Evolutionary conservation across 2,888 invertebrate genomes (phyloP).

Genomic region (Perizoma flavofasciatum): DNA sequence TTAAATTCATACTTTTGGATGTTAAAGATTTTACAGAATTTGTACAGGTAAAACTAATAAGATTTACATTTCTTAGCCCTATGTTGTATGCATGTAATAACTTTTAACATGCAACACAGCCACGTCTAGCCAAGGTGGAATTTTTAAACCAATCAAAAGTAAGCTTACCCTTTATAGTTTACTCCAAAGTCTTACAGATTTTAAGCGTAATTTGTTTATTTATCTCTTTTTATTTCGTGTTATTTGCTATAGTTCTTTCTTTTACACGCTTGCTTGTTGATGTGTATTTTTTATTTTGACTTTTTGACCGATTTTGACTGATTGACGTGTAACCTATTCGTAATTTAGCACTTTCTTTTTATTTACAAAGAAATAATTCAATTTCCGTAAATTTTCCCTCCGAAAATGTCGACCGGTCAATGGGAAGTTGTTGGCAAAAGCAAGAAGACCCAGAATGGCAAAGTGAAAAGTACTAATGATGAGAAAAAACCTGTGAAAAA

Average conservation of each 20-base stretch:
- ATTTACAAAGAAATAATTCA: constrained; percentile 67
- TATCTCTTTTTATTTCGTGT: constrained; percentile 36
- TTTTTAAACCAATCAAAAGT: constrained; percentile 62
- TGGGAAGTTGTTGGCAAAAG: constrained; percentile 89
- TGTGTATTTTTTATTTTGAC: background rate
- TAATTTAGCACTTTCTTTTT: constrained; percentile 60
- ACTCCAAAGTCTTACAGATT: background rate
- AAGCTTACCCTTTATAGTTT: constrained; percentile 40
- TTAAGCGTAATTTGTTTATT: constrained; percentile 3
- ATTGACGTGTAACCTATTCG: constrained; percentile 75
- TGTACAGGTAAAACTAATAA: too few relatives aligned
- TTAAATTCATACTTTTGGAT: too few relatives aligned
- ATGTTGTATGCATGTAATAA: too few relatives aligned
- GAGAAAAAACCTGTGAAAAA: constrained; percentile 85
- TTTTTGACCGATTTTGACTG: constrained; percentile 52
- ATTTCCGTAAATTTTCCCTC: constrained; percentile 42
- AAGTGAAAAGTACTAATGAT: constrained; percentile 82
- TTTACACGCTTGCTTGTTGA: background rate
- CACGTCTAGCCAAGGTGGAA: constrained; percentile 79
- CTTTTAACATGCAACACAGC: constrained; percentile 46
- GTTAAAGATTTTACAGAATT: too few relatives aligned
- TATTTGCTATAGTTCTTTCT: background rate
- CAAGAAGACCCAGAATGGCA: constrained; percentile 83
- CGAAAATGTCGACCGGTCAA: constrained; percentile 82
- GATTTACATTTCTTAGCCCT: too few relatives aligned